Conservation (phyloP, 2,797 vertebrate species). For the Diceros bicornis region DNA sequence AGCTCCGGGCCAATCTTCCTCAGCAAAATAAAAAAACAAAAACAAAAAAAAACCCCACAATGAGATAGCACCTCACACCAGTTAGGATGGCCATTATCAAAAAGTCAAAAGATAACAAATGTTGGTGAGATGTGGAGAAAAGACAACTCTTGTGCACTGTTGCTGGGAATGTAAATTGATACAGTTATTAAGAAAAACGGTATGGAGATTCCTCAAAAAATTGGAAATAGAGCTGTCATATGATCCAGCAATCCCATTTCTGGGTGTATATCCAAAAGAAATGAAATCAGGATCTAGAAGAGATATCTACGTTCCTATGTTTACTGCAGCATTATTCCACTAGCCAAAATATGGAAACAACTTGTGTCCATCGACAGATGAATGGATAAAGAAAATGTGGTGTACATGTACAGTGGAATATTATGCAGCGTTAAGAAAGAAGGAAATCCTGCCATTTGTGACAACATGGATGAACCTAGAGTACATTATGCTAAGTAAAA, state of each 20-base stretch:
- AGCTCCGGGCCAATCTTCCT: too few species aligned
- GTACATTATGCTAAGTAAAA: not conserved
- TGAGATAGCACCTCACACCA: not conserved
- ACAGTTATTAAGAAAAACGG: not conserved
- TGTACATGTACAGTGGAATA: not conserved
- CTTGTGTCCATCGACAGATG: not conserved
- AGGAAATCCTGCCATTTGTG: not conserved
- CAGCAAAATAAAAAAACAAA: too few species aligned
- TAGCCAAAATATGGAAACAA: not conserved
- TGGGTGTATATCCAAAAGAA: not conserved
- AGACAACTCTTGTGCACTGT: not conserved
- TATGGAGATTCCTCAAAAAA: not conserved
- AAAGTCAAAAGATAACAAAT: not conserved
- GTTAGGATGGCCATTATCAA: not conserved
- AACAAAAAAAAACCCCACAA: not conserved
- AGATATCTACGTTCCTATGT: not conserved
- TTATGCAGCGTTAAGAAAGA: not conserved
- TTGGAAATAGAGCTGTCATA: not conserved
- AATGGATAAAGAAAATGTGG: not conserved
- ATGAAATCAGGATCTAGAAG: not conserved
- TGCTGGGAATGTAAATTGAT: not conserved
- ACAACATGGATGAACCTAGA: not conserved
- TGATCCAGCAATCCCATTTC: not conserved
- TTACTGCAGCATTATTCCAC: constrained; percentile 1
- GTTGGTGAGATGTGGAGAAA: not conserved